Conservation (phyloP, 2,113 vertebrate genomes). For the Entomyzon cyanotis region DNA sequence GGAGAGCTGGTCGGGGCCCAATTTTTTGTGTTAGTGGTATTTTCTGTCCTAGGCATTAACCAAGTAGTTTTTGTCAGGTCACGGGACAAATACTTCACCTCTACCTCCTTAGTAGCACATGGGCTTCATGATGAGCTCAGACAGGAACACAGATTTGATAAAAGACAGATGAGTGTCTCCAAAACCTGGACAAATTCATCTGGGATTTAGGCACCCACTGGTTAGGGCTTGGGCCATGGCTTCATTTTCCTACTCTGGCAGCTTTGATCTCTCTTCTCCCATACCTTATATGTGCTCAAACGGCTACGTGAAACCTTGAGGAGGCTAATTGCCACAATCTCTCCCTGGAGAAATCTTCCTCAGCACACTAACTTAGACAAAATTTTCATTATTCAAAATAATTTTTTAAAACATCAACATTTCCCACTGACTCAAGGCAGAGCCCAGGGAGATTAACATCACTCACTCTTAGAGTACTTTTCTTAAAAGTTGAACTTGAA, state of each 20-base stretch:
- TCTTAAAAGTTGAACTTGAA: neutral
- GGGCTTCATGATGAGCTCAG: neutral
- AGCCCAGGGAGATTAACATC: neutral
- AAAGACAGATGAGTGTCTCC: neutral
- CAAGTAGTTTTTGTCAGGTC: neutral
- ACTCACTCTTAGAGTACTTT: neutral
- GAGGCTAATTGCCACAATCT: neutral
- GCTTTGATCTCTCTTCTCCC: neutral
- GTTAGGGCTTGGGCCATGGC: neutral
- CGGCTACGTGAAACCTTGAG: neutral
- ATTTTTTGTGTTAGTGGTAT: neutral
- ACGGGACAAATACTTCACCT: neutral
- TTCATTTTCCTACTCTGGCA: neutral
- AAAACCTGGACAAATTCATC: neutral
- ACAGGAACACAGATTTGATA: neutral
- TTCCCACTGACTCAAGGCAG: neutral
- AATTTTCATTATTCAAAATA: neutral
- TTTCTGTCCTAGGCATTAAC: neutral
- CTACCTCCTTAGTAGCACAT: neutral
- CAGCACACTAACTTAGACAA: neutral
- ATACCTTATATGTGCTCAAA: neutral
- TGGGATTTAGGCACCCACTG: neutral
- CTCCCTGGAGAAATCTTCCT: neutral
- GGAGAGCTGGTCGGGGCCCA: neutral
- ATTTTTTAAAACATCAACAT: neutral